Percentiles rank a stretch among this genome's conserved stretches.
Conservation (phyloP, 2,888 invertebrate species). For the Scaptomyza flava region DNA sequence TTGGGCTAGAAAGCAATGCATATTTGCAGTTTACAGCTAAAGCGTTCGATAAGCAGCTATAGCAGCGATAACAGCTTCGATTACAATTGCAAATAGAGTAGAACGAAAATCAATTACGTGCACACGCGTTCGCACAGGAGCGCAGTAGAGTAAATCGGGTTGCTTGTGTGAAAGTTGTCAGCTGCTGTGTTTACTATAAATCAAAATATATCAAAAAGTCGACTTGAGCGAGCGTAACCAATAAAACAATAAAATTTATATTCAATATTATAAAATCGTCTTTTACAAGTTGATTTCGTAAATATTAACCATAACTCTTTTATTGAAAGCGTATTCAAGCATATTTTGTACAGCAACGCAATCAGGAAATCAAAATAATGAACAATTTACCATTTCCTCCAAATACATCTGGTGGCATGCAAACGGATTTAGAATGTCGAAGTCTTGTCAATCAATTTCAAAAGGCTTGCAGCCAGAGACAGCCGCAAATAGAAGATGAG, state of each 20-base stretch:
- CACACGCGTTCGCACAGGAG: constrained; percentile 26
- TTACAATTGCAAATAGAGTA: constrained; percentile 45
- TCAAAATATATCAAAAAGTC: neutral
- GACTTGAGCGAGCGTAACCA: neutral
- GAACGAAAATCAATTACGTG: constrained; percentile 25
- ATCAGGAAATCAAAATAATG: too few species aligned
- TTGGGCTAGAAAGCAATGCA: neutral
- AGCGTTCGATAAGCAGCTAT: constrained; percentile 22
- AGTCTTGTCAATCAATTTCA: too few species aligned
- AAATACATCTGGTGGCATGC: too few species aligned
- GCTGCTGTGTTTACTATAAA: neutral
- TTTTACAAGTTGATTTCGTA: neutral
- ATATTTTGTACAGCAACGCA: neutral
- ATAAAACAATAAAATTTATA: too few species aligned
- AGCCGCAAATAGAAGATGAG: too few species aligned
- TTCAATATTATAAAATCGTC: neutral
- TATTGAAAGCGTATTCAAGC: neutral
- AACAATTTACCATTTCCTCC: too few species aligned
- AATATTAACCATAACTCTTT: neutral
- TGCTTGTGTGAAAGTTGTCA: neutral
- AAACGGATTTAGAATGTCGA: too few species aligned
- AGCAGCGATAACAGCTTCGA: constrained; percentile 39
- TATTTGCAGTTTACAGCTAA: constrained; percentile 4
- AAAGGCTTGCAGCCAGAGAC: too few species aligned
- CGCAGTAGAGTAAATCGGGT: constrained; percentile 22